Evolutionary conservation across 2,888 invertebrate genomes (phyloP).

Genomic region (Metacarcinus magister): DNA sequence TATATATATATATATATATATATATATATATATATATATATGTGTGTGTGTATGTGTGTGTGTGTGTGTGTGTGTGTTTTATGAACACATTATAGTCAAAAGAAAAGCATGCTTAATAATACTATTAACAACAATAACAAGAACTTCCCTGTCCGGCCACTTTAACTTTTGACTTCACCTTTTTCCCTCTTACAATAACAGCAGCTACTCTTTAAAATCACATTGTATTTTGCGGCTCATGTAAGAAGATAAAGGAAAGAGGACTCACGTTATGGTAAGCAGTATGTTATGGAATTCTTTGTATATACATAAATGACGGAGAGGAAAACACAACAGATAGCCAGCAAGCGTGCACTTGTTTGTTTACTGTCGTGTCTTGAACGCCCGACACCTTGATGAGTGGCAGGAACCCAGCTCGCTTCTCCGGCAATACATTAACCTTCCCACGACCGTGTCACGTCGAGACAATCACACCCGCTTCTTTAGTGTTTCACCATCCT

Average conservation of each 20-base stretch:
- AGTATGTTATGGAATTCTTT: neutral
- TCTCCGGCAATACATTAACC: neutral
- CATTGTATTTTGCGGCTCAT: neutral
- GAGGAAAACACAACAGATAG: neutral
- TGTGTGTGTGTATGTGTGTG: neutral
- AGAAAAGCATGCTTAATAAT: neutral
- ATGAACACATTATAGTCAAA: too few relatives aligned
- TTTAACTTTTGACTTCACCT: neutral
- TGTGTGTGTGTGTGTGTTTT: too few relatives aligned
- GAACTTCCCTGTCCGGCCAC: neutral
- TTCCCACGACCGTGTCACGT: neutral
- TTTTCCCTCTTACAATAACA: neutral
- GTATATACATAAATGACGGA: neutral
- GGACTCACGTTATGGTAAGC: neutral
- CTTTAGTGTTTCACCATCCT: too few relatives aligned
- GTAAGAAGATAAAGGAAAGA: neutral
- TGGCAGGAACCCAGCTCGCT: neutral
- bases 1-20: conserved; percentile 40
- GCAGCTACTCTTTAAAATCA: neutral
- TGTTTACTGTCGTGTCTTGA: neutral
- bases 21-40: neutral
- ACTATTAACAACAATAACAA: neutral
- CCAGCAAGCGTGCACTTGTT: neutral
- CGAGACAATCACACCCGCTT: neutral
- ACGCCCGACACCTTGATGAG: too few relatives aligned